A percentile compares a stretch with the other conserved stretches of the same genome.
phyloP scores from a whole-genome alignment of 2,888 invertebrate genomes.

The Raillietiella orientalis region DNA sequence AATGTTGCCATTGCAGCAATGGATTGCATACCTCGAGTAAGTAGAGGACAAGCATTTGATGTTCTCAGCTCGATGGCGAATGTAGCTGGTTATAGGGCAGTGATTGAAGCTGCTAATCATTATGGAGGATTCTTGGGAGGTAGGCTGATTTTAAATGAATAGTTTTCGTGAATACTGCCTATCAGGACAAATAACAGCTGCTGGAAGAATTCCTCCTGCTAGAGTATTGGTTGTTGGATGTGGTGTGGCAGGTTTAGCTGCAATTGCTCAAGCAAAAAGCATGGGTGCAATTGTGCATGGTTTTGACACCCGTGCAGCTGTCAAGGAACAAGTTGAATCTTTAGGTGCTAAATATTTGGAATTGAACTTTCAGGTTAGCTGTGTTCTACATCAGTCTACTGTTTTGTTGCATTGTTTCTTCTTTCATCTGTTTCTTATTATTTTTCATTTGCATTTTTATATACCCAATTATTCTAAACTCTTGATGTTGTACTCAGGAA shows the following conservation, averaged over 20 bases:
- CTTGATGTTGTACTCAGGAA: constrained; percentile 12
- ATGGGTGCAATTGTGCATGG: constrained; percentile 68
- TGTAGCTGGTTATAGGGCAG: constrained; percentile 56
- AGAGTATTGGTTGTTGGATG: constrained; percentile 62
- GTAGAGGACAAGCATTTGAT: constrained; percentile 62
- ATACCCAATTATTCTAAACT: not conserved
- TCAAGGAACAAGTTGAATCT: constrained; percentile 52
- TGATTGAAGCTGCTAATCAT: constrained; percentile 56
- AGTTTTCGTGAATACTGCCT: not conserved
- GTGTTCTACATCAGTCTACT: no score
- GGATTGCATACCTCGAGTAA: constrained; percentile 63
- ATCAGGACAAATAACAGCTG: constrained; percentile 59
- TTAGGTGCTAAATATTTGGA: constrained; percentile 62
- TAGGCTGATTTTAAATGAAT: constrained; percentile 10
- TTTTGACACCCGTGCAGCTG: constrained; percentile 53
- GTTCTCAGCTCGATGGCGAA: constrained; percentile 74
- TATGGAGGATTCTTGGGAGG: constrained; percentile 72
- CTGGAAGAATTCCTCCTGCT: constrained; percentile 59
- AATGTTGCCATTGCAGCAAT: constrained; percentile 24
- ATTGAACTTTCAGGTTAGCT: constrained; percentile 28
- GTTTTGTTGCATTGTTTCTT: not conserved
- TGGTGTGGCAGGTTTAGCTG: constrained; percentile 59
- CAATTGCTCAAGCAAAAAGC: constrained; percentile 46
- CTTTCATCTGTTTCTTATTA: constrained; percentile 1
- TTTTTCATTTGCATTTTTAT: not conserved